Evolutionary conservation across 2,888 invertebrate species (phyloP).

Genomic region (Scaeva pyrastri): DNA sequence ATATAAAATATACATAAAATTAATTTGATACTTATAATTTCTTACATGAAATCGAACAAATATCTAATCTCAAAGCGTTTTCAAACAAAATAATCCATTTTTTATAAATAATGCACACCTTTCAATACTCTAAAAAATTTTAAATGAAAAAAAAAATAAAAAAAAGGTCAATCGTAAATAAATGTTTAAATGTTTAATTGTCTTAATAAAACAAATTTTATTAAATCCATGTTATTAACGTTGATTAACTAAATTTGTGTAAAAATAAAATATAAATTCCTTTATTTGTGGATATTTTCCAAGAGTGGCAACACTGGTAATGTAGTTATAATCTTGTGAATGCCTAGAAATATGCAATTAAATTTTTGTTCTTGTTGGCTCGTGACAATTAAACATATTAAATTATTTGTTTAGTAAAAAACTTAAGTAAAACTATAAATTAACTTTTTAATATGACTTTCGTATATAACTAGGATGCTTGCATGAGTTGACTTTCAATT

Average conservation of each 20-base stretch:
- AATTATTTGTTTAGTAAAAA: constrained; percentile 38
- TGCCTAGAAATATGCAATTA: constrained; percentile 35
- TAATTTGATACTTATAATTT: constrained; percentile 61
- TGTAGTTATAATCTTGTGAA: background rate
- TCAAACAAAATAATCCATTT: constrained; percentile 76
- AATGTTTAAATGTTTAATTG: constrained; percentile 76
- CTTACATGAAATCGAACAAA: constrained; percentile 58
- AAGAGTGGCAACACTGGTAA: background rate
- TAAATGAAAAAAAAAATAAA: too few relatives aligned
- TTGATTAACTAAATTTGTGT: background rate
- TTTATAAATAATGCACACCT: constrained; percentile 68
- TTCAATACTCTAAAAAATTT: constrained; percentile 45
- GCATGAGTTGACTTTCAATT: constrained; percentile 68
- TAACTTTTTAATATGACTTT: constrained; percentile 20
- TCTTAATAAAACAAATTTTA: constrained; percentile 29
- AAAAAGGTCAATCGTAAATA: constrained; percentile 64
- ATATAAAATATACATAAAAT: constrained; percentile 72
- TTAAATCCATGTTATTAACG: constrained; percentile 10
- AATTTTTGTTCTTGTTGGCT: constrained; percentile 9
- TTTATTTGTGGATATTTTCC: background rate
- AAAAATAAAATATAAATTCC: background rate
- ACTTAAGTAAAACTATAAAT: constrained; percentile 73
- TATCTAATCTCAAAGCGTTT: constrained; percentile 65
- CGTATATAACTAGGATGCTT: constrained; percentile 68
- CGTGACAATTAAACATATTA: constrained; percentile 68